Conservation (phyloP, 2,888 invertebrate genomes). For the Galeruca laticollis region DNA sequence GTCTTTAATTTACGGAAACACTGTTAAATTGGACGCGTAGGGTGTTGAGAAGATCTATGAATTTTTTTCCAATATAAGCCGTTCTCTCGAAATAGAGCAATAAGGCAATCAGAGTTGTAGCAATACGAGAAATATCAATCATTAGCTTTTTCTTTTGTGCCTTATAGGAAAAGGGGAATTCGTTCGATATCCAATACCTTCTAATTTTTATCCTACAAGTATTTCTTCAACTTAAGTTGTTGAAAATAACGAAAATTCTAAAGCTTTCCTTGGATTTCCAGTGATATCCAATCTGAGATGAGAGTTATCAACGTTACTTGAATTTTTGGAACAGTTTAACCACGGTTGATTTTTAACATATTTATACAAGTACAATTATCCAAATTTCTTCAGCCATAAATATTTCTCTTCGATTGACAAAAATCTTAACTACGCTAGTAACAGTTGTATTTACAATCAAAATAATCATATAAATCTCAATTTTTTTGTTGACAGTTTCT, state of each 20-base stretch:
- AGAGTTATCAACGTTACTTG: no score
- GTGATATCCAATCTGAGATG: no score
- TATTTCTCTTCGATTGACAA: no score
- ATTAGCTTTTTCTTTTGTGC: constrained; percentile 1
- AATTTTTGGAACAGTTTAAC: no score
- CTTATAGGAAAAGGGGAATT: neutral
- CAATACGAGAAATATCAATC: constrained; percentile 9
- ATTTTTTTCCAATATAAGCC: constrained; percentile 15
- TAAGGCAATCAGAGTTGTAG: neutral
- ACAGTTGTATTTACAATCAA: neutral
- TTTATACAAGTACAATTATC: no score
- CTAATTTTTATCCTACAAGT: no score
- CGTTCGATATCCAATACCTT: neutral
- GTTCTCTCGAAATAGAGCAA: constrained; percentile 1
- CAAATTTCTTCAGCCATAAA: no score
- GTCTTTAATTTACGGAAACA: constrained; percentile 22
- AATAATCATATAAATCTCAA: constrained; percentile 11
- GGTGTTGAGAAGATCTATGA: constrained; percentile 32
- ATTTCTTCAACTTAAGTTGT: no score
- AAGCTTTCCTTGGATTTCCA: no score
- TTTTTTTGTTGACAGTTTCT: constrained; percentile 16
- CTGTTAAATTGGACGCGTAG: constrained; percentile 21
- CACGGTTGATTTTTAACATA: no score
- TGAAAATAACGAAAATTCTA: no score
- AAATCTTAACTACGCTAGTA: no score